A percentile compares a stretch with the other conserved stretches of the same genome.
These are phyloP conservation scores for Gadopsis marmoratus DNA, from an alignment of 2,797 vertebrate genomes.

Conservation along the genomic window DNA sequence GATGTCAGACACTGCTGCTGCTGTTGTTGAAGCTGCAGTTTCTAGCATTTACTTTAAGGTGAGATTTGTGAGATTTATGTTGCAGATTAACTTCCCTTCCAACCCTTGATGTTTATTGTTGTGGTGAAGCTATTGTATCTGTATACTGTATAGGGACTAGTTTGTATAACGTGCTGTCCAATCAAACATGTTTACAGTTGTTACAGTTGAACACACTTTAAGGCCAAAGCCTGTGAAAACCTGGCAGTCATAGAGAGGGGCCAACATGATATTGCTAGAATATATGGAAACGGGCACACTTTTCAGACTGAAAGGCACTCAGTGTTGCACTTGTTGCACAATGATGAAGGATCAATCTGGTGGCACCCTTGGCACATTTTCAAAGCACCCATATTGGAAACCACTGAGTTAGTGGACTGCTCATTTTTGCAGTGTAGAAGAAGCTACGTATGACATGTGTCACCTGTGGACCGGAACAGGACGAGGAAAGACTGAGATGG, in stretches of 20 bases:
- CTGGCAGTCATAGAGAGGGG: neutral
- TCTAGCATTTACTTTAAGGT: neutral
- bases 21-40: neutral
- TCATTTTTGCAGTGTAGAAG: neutral
- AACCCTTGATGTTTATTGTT: neutral
- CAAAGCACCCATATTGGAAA: too few relatives aligned
- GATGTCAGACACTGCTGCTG: slow-evolving; percentile 19
- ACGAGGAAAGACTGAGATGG: neutral
- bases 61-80: neutral
- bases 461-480: neutral
- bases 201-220: neutral
- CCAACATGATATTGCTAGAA: neutral
- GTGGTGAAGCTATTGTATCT: neutral
- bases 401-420: neutral
- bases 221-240: neutral
- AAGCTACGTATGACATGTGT: neutral
- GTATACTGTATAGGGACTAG: too few relatives aligned
- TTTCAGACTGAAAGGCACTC: neutral
- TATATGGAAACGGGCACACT: neutral
- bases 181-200: neutral
- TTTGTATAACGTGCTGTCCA: neutral
- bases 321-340: neutral
- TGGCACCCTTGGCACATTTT: neutral
- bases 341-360: neutral
- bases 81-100: neutral